Base-by-base conservation (phyloP, 2,797 vertebrate species). In the Antennarius maculatus region DNA sequence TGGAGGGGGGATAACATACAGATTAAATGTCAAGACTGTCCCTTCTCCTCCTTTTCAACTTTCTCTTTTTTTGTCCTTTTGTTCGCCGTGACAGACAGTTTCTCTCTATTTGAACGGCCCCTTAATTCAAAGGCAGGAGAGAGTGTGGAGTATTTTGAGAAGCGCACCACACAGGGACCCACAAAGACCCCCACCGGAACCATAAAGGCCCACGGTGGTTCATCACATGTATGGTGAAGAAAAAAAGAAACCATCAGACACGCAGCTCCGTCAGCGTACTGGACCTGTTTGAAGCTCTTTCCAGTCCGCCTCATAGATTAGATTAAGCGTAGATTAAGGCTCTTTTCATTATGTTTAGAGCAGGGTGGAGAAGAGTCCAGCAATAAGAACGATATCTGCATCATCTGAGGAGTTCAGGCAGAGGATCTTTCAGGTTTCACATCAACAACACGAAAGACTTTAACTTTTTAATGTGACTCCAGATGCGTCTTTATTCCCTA, bases 11-110 rank as follows among this genome's bases (percentile, higher is more conserved):
- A 86, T 89, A 89, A 90, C 88, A 86, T 86, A 79, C 87, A 90
- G 85, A 92, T 90, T 91, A 89, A 89, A 91, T 88, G 83, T 90
- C 88, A 92, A 86, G 82, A 78, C 87, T 82, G 86, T 84, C 70
- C 72, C 83, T 83, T 5, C 74, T 88, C 76, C 67, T 83, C 76
- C 76, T 77, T 89, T 89, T 83, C 72, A 84, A 89, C 18, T 23
- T 54, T 90, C 90, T 91, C 83, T 87, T 82, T 84, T 85, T 82
- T 66, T 49, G 54, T 61, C 80, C 91, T 90, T 94, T 95, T 93
- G 93, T 94, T 86, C 66, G 37, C 74, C 66, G 43, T 87, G 86
- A 91, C 91, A 91, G 92, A 90, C 91, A 88, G 91, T 92, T 83
- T 94, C 88, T 92, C 89, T 86, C 77, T 88, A 83, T 84, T 61